phyloP scores from a whole-genome alignment of 2,888 invertebrate species.

The Abrostola triplasia region DNA sequence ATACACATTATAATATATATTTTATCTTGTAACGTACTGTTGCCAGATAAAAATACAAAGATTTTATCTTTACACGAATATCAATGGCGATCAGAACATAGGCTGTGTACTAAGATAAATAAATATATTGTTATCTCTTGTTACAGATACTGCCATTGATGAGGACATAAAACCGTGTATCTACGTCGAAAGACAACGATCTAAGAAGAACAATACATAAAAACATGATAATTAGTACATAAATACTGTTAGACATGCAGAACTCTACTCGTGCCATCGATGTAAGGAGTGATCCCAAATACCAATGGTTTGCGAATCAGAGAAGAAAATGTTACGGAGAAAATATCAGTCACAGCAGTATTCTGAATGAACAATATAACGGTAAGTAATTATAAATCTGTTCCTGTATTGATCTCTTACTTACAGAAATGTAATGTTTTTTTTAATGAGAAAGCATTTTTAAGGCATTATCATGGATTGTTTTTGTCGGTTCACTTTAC shows the following conservation, averaged over 20 bases:
- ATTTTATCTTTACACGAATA: conserved; percentile 40
- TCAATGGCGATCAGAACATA: conserved; percentile 38
- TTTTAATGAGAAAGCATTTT: too few relatives aligned
- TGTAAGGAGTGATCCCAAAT: conserved; percentile 42
- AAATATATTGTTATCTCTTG: conserved; percentile 53
- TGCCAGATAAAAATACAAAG: conserved; percentile 34
- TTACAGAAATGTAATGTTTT: too few relatives aligned
- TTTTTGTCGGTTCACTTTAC: too few relatives aligned
- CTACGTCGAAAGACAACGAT: conserved; percentile 7
- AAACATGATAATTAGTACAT: conserved; percentile 10
- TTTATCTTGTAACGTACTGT: conserved; percentile 30
- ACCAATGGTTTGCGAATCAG: conserved; percentile 31
- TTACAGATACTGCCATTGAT: conserved; percentile 56
- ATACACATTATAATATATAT: conserved; percentile 36
- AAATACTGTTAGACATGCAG: conserved; percentile 29
- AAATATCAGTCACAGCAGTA: conserved; percentile 46
- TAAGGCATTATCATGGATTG: too few relatives aligned
- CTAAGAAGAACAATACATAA: conserved; percentile 10
- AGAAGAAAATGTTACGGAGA: conserved; percentile 33
- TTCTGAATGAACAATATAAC: conserved; percentile 32
- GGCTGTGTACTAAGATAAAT: conserved; percentile 45
- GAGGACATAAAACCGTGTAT: conserved; percentile 31
- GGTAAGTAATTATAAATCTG: conserved; percentile 32
- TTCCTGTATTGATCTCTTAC: neutral
- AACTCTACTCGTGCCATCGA: conserved; percentile 29